Percentiles rank a stretch among this genome's conserved stretches.
Evolutionary conservation across 23 tunicate species (phyloP).

Genomic region (Trididemnum miniatum): DNA sequence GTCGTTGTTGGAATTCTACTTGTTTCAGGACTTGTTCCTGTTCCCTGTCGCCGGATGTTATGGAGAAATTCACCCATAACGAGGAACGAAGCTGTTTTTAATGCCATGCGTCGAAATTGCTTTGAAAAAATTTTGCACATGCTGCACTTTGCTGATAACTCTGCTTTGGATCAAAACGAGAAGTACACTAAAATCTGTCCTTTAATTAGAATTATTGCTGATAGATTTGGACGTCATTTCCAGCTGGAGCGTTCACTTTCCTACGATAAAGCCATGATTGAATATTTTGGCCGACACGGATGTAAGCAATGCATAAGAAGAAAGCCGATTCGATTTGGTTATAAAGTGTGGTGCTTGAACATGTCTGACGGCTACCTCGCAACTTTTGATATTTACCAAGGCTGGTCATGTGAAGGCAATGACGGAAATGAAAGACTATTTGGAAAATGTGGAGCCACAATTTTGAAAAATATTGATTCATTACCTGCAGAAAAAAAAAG

Average conservation of each 20-base stretch:
- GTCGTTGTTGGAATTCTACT: slow-evolving; percentile 18
- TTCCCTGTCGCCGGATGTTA: slow-evolving; percentile 15
- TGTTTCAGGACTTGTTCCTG: slow-evolving; percentile 31
- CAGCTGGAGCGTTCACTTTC: slow-evolving; percentile 4
- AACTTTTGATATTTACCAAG: slow-evolving; percentile 10
- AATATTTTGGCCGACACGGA: slow-evolving; percentile 16
- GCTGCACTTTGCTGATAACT: slow-evolving; percentile 21
- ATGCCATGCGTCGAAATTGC: slow-evolving; percentile 16
- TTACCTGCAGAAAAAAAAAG: not conserved
- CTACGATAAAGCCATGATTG: slow-evolving; percentile 23
- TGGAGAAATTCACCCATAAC: slow-evolving; percentile 19
- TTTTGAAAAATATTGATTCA: not conserved
- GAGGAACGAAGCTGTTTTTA: slow-evolving; percentile 15
- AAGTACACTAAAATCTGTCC: slow-evolving; percentile 1
- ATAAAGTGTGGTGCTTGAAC: slow-evolving; percentile 28
- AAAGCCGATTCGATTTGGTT: slow-evolving; percentile 18
- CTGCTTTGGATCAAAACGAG: not conserved
- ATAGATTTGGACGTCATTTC: slow-evolving; percentile 19
- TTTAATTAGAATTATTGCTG: slow-evolving; percentile 2
- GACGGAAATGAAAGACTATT: not conserved
- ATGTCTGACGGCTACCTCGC: slow-evolving; percentile 3
- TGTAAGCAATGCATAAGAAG: slow-evolving; percentile 16
- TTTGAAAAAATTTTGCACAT: slow-evolving; percentile 23
- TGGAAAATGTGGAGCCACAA: not conserved
- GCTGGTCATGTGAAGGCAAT: not conserved